Conservation (phyloP, 1,140 invertebrate species). For the Cheumatopsyche charites region DNA sequence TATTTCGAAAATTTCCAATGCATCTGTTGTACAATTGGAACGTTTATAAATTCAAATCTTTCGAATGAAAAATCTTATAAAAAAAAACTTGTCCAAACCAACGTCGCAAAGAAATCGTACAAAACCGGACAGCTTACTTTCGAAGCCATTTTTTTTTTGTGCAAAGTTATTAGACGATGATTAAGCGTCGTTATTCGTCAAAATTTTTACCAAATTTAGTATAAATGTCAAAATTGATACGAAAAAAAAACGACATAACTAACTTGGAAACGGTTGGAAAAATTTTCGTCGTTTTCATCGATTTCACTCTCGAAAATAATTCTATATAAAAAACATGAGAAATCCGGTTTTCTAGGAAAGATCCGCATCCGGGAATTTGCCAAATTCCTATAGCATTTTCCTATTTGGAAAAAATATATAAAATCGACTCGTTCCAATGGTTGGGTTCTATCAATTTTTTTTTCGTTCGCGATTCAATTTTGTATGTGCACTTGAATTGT, state of each 20-base stretch:
- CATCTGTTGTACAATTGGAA: too few relatives aligned
- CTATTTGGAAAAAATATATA: neutral
- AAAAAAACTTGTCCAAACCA: too few relatives aligned
- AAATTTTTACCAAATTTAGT: neutral
- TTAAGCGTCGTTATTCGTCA: conserved; percentile 11
- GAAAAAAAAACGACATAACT: too few relatives aligned
- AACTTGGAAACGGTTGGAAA: too few relatives aligned
- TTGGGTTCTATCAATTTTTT: neutral
- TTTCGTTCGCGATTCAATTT: neutral
- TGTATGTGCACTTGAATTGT: too few relatives aligned
- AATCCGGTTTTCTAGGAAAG: neutral
- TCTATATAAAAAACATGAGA: too few relatives aligned
- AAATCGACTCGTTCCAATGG: neutral
- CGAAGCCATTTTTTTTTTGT: conserved; percentile 3
- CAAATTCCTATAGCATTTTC: neutral
- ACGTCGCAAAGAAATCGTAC: neutral
- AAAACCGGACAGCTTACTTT: conserved; percentile 22
- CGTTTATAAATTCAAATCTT: too few relatives aligned
- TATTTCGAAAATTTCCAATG: too few relatives aligned
- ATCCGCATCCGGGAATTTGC: neutral
- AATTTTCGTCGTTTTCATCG: too few relatives aligned
- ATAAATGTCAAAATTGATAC: conserved; percentile 2
- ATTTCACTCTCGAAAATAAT: too few relatives aligned
- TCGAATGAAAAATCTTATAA: too few relatives aligned
- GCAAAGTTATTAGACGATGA: neutral